Evolutionary conservation across 2,888 invertebrate genomes (phyloP).

Genomic region (Nomada hirtipes): DNA sequence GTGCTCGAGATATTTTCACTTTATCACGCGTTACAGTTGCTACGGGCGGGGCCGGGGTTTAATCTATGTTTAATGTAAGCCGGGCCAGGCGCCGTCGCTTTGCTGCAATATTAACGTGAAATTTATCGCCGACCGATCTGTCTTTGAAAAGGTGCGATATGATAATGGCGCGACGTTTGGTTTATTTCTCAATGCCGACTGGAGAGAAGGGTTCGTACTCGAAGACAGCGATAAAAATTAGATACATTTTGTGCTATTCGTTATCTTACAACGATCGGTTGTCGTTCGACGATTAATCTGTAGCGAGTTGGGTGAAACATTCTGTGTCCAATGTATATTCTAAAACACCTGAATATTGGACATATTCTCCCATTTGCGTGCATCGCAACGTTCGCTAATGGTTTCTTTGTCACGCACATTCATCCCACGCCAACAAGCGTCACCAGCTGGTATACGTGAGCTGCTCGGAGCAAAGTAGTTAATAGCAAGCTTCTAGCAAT

Average conservation of each 20-base stretch:
- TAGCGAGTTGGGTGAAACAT: too few species aligned
- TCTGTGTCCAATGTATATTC: background rate
- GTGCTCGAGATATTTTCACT: constrained; percentile 65
- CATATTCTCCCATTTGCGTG: constrained; percentile 1
- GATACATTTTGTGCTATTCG: background rate
- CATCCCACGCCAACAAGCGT: constrained; percentile 25
- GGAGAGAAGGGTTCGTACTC: background rate
- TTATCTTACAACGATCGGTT: too few species aligned
- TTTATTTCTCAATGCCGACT: constrained; percentile 19
- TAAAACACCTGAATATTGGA: background rate
- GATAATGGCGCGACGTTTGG: constrained; percentile 24
- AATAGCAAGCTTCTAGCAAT: constrained; percentile 35
- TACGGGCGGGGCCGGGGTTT: constrained; percentile 7
- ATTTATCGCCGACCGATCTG: constrained; percentile 37
- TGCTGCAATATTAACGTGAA: constrained; percentile 56
- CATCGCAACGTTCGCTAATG: constrained; percentile 3
- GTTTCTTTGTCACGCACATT: constrained; percentile 12
- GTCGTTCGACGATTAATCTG: background rate
- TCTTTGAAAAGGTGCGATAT: background rate
- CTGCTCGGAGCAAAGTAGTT: constrained; percentile 18
- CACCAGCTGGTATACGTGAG: constrained; percentile 1
- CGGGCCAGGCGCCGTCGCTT: constrained; percentile 28
- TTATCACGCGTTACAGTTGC: constrained; percentile 61
- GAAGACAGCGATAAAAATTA: background rate
- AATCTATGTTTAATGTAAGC: constrained; percentile 57